These are phyloP conservation scores for Gasterosteus nipponicus DNA, from an alignment of 2,113 vertebrate genomes.

Conservation along the genomic window DNA sequence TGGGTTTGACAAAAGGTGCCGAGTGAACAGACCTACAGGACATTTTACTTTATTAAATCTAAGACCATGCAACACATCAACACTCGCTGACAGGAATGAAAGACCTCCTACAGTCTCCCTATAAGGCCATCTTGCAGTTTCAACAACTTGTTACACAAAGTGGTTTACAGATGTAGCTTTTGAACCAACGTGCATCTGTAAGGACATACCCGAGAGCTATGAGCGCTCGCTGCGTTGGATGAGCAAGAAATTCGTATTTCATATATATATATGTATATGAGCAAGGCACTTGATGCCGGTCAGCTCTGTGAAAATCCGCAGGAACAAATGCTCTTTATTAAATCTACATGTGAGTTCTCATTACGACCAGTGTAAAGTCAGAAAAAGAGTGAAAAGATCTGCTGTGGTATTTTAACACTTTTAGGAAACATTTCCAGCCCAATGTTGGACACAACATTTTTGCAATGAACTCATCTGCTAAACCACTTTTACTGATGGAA, in stretches of 20 bases:
- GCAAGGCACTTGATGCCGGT: background rate
- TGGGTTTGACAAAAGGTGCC: background rate
- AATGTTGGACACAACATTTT: background rate
- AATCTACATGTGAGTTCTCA: background rate
- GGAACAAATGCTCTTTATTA: background rate
- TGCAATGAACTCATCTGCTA: background rate
- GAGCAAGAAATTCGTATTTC: background rate
- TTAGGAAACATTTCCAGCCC: background rate
- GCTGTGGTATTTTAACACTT: background rate
- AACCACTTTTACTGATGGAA: conserved; percentile 27
- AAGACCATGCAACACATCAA: background rate
- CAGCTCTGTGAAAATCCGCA: background rate
- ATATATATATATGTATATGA: too few species aligned
- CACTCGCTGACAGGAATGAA: background rate
- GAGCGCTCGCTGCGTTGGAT: background rate
- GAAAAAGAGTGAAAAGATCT: background rate
- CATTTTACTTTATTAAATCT: background rate
- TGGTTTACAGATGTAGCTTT: background rate
- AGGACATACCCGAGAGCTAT: too few species aligned
- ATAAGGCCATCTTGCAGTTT: background rate
- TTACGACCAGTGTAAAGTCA: background rate
- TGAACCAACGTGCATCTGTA: background rate
- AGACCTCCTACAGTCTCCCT: background rate
- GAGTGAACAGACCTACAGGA: background rate
- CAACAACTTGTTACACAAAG: background rate